Evolutionary conservation across 2,113 vertebrate genomes (phyloP).

Genomic region (Phalacrocorax carbo): DNA sequence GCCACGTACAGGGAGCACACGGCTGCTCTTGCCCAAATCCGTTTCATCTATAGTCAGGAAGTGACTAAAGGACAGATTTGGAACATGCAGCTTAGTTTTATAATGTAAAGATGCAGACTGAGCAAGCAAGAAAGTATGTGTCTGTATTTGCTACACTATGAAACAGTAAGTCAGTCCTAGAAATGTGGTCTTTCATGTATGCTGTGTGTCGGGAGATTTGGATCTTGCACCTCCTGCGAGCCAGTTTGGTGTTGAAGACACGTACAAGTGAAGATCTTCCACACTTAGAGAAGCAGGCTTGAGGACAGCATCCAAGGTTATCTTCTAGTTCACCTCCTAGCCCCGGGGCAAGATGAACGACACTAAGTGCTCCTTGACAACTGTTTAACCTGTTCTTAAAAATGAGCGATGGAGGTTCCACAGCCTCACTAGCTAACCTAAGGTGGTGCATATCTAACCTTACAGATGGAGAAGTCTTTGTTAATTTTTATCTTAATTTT

Average conservation of each 20-base stretch:
- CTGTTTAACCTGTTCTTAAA: neutral
- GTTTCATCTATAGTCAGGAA: neutral
- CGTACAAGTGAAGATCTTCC: neutral
- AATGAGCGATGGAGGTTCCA: neutral
- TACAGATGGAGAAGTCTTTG: neutral
- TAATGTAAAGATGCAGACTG: neutral
- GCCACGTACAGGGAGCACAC: accelerated
- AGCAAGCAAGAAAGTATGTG: neutral
- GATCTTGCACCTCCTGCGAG: neutral
- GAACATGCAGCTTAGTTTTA: neutral
- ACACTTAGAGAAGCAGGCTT: neutral
- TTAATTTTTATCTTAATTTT: neutral
- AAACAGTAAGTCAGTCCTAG: neutral
- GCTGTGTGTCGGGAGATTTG: neutral
- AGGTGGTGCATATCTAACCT: neutral
- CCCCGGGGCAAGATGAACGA: neutral
- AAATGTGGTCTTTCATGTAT: accelerated
- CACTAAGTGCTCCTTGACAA: neutral
- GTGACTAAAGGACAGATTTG: neutral
- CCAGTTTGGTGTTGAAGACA: neutral
- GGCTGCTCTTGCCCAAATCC: neutral
- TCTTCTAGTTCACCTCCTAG: neutral
- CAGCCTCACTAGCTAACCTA: neutral
- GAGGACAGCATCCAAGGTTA: neutral
- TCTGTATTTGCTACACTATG: neutral